Evolutionary conservation across 1,140 invertebrate genomes (phyloP), one percentile per base, ranked within the genome.

Genomic region (Octopus bimaculoides): DNA sequence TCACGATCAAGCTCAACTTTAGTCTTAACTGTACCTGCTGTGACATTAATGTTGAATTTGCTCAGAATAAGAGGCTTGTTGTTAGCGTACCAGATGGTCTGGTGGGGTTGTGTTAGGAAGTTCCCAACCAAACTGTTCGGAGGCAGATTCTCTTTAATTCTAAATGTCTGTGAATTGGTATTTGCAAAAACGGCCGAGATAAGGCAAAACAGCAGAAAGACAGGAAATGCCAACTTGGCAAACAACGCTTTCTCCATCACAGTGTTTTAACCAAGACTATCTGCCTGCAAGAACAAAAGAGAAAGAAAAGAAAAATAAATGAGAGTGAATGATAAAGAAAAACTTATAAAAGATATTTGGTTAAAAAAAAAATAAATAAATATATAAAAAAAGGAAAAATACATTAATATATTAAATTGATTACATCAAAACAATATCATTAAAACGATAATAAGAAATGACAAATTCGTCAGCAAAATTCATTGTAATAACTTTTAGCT

Each of bases 1-100:
- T 75, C 74, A n/a, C 74, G 17, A 52, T 75, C 74, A 41, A 75
- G 74, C n/a, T 12, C 12, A 8, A 75, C 74, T 52, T 41, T 75
- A 14, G 74, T 75, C 52, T 52, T n/a, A 75, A 75, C 52, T 75
- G 52, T 52, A 41, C 74, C 74, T 41, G 9, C 4, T 41, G 26
- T 75, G 17, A 14, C 52, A 17, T 75, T 53, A 52, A 75, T 75
- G 4, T 5, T 75, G 52, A 75, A 75, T 20, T n/a, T 71, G 17
- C 14, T 71, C 26, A n/a, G 17, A 6, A 71, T 9, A 14, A 71
- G 14, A 71, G 5, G 5, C 26, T 71, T 71, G 66, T 71, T 14
- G 6, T 14, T 20, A 14, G 66, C 66, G 26, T 14, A n/a, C 66
- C 66, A 71, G 66, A n/a, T n/a, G 4, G 26, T 71, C 17, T 71